Base-by-base conservation (phyloP, 1,140 invertebrate genomes). In the Drosophila biarmipes region DNA sequence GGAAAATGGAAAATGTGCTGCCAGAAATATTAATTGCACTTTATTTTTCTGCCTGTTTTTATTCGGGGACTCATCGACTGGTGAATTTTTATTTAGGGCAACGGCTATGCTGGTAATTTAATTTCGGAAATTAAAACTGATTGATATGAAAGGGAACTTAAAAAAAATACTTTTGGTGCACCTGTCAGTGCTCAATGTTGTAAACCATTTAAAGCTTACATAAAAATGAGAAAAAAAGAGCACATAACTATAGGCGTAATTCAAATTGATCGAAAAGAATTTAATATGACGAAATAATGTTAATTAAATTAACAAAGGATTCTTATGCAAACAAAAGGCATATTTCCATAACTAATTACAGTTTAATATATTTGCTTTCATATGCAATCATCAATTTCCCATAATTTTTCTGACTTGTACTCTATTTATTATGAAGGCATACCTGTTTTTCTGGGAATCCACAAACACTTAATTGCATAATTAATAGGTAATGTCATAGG, bases 21-120 rank as follows among this genome's bases (percentile, higher is more conserved):
- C 17, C 66, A 54, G 49, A 45, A 69, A 42, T 53, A 62, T 69
- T 69, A 69, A 69, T 69, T 69, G 42, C 66, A 69, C 55, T 69
- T 56, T 34, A 69, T 40, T 69, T 68, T 56, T 56, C 4, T 8
- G 12, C n/a, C 14, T 34, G 8, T 14, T 38, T 69, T 46, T 14
- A 40, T 68, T 43, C 24, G 17, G 31, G 15, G 19, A 19, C 35
- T 53, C 14, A 52, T 35, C 34, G 45, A 66, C 19, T 21, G 29
- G 27, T 21, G 29, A 67, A 68, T 67, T 45, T 38, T 24, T 38
- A 45, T 37, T 37, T 21, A 17, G 51, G 29, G 10, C 15, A 17
- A 19, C 0, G 2, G 24, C 29, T 48, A 5, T 14, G n/a, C 24
- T 48, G 11, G 11, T 58, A 42, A 58, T 34, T 58, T 38, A 8